Evolutionary conservation across 2,888 invertebrate genomes (phyloP).

Genomic region (Brachynemurus nebulosus): DNA sequence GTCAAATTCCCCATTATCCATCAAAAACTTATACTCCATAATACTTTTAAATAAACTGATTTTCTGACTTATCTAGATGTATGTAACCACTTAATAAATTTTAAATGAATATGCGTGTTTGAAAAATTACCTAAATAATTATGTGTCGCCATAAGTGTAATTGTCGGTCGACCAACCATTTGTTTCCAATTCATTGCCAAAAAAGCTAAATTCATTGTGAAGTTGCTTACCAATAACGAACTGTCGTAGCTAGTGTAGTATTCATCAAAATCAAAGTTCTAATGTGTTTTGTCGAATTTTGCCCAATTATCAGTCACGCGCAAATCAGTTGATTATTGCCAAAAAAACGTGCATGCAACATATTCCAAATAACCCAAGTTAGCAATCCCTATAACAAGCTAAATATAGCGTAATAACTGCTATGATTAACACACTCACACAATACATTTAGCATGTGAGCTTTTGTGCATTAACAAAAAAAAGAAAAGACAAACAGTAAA

Average conservation of each 20-base stretch:
- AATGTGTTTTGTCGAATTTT: conserved; percentile 31
- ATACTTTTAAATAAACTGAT: no score
- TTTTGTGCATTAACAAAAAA: no score
- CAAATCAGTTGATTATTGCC: conserved; percentile 5
- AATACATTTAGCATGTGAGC: no score
- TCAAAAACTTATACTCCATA: no score
- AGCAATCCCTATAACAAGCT: conserved; percentile 6
- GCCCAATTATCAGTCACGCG: conserved; percentile 18
- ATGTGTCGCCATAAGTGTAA: conserved; percentile 77
- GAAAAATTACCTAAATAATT: conserved; percentile 64
- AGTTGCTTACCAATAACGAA: conserved; percentile 85
- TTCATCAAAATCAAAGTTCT: conserved; percentile 84
- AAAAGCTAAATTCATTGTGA: conserved; percentile 87
- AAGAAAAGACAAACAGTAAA: no score
- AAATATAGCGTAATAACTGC: no score
- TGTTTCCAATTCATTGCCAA: conserved; percentile 94
- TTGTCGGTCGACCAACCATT: conserved; percentile 91
- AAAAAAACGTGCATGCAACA: conserved; percentile 9
- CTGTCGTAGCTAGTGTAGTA: conserved; percentile 96
- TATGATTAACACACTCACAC: no score
- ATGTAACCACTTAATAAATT: no score
- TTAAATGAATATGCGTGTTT: no score
- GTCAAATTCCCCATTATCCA: no score
- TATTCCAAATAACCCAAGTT: conserved; percentile 12
- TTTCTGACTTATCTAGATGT: no score